Conservation (phyloP, 2,888 invertebrate species). For the Mylabris sibirica region DNA sequence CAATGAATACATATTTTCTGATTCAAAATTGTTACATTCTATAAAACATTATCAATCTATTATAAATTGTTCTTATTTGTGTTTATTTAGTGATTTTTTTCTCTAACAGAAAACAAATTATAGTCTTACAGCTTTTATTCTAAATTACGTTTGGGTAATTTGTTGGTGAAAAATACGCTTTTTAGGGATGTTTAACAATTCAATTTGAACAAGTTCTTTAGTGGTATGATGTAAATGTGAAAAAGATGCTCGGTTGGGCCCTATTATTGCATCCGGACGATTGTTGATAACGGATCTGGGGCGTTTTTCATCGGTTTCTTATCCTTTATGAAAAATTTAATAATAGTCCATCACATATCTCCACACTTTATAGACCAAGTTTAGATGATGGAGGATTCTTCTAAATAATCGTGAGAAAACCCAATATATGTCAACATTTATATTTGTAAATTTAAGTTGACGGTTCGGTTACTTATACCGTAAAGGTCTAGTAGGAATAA, state of each 20-base stretch:
- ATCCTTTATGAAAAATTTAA: slow-evolving; percentile 7
- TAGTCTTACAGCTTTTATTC: too few relatives aligned
- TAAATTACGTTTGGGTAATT: too few relatives aligned
- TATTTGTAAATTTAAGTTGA: slow-evolving; percentile 22
- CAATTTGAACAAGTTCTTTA: neutral
- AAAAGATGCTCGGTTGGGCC: neutral
- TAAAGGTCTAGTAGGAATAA: slow-evolving; percentile 18
- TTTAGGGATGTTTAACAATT: neutral
- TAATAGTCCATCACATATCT: slow-evolving; percentile 9
- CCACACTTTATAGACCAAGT: neutral
- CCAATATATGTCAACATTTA: slow-evolving; percentile 5
- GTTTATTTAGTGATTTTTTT: too few relatives aligned
- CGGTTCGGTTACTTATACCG: neutral
- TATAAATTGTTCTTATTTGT: too few relatives aligned
- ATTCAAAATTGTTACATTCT: neutral
- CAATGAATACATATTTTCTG: slow-evolving; percentile 44
- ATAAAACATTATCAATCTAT: too few relatives aligned
- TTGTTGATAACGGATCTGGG: slow-evolving; percentile 4
- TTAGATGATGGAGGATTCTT: neutral
- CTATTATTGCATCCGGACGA: neutral
- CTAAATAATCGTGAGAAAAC: slow-evolving; percentile 2
- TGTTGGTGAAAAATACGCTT: too few relatives aligned
- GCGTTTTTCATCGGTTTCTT: slow-evolving; percentile 1
- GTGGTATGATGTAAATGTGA: neutral
- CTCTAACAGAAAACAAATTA: too few relatives aligned